Evolutionary conservation across 2,888 invertebrate species (phyloP), one percentile per base, ranked within the genome.

Genomic region (Malachius bipustulatus): DNA sequence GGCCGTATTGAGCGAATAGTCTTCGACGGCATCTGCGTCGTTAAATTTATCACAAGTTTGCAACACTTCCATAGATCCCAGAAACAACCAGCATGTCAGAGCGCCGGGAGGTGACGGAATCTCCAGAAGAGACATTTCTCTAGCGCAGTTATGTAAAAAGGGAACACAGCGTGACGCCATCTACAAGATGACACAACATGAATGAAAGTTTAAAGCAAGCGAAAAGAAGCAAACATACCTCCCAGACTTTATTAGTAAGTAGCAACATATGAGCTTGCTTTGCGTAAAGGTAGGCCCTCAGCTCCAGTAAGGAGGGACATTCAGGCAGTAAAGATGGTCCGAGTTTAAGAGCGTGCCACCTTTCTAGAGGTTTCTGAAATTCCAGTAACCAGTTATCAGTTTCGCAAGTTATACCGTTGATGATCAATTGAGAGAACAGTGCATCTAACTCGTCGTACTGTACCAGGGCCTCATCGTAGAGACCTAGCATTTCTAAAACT

Each of bases 391-490:
- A 94, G 38, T 42, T 52, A 36, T 88, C 84, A 54, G 80, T 78
- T 52, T 87, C 89, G 41, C 87, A 82, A 44, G 84, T 75, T 54
- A 84, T 82, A n/a, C 89, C 85, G 65, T 93, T 93, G 46, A 90
- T 78, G 36, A 96, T 82, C 65, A 93, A 94, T 66, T 96, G 94
- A 2, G 93, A 90, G 62, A 96, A 93, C 47, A 96, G 72, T 32
- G 93, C 94, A 66, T 96, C 94, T 54, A 97, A 67, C 65, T 96
- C 96, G 59, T 96, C 96, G 60, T 94, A 97, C 56, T 96, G 96
- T 36, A 96, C 85, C 47, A 96, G 66, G 9, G 94, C 89, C 65
- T 96, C 94, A 47, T 93, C 90, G 55, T 85, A 81, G 44, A 96
- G 69, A 37, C 89, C 89, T 45, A 96, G 66, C 82, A 91, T 91